These are phyloP conservation scores for Pteropus rufus DNA, from an alignment of 2,797 vertebrate species.

Conservation along the genomic window DNA sequence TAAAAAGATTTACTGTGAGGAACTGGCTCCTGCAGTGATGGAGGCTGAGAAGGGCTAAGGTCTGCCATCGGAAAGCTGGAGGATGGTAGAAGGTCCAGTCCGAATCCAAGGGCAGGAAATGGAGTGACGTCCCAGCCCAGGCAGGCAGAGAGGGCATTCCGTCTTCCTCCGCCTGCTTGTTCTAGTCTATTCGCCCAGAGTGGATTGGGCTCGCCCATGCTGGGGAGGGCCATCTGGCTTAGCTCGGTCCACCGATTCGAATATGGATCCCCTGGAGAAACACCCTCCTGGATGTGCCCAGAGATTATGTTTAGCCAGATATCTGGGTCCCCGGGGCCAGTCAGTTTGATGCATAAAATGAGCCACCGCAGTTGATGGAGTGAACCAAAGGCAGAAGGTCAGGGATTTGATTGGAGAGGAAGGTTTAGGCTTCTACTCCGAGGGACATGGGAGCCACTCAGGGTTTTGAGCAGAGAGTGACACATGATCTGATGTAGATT, in stretches of 20 bases:
- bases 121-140: not conserved
- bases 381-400: not conserved
- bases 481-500: fast-evolving
- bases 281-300: not conserved
- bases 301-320: fast-evolving
- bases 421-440: not conserved
- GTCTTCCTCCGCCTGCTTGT: fast-evolving
- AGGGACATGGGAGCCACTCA: not conserved
- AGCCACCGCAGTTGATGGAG: fast-evolving
- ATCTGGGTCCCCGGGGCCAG: fast-evolving
- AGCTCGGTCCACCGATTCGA: not conserved
- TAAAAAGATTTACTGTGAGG: not conserved
- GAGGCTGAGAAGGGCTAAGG: not conserved
- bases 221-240: not conserved
- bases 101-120: not conserved
- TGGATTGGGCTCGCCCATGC: not conserved
- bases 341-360: fast-evolving
- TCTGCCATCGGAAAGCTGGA: too few relatives aligned
- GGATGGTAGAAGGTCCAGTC: fast-evolving
- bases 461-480: not conserved
- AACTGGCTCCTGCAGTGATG: not conserved
- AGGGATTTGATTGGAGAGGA: fast-evolving
- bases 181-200: fast-evolving
- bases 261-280: not conserved
- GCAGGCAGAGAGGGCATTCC: not conserved